Evolutionary conservation across 2,797 vertebrate genomes (phyloP).

Genomic region (Neomorphus geoffroyi): DNA sequence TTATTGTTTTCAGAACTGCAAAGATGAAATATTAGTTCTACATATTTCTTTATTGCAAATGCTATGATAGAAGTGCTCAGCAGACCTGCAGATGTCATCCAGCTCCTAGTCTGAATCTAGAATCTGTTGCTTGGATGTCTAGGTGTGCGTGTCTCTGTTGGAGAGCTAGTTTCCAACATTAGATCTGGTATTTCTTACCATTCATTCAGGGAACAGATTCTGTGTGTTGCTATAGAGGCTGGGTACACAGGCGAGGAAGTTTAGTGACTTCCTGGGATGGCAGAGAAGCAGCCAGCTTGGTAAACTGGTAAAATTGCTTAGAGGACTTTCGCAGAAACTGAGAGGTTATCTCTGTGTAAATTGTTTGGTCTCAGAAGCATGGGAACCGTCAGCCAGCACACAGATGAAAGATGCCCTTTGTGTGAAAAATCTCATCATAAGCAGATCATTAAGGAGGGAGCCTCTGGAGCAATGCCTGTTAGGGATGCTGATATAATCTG

Average conservation of each 20-base stretch:
- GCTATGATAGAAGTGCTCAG: background rate
- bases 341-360: background rate
- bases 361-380: background rate
- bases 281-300: background rate
- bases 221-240: background rate
- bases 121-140: background rate
- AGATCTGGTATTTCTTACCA: background rate
- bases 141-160: background rate
- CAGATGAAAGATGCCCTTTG: background rate
- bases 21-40: background rate
- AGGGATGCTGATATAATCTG: background rate
- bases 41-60: background rate
- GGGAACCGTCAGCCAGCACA: background rate
- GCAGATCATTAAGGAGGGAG: background rate
- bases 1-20: background rate
- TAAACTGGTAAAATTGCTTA: background rate
- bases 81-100: background rate
- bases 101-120: background rate
- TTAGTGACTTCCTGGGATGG: background rate
- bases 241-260: rapidly evolving
- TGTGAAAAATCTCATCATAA: constrained; percentile 2
- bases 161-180: background rate
- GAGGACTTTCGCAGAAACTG: background rate
- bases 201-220: background rate
- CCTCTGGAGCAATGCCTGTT: background rate